Evolutionary conservation across 2,113 vertebrate species (phyloP), one percentile per base, ranked within the genome.

Genomic region (Myrmophylax atrothorax): DNA sequence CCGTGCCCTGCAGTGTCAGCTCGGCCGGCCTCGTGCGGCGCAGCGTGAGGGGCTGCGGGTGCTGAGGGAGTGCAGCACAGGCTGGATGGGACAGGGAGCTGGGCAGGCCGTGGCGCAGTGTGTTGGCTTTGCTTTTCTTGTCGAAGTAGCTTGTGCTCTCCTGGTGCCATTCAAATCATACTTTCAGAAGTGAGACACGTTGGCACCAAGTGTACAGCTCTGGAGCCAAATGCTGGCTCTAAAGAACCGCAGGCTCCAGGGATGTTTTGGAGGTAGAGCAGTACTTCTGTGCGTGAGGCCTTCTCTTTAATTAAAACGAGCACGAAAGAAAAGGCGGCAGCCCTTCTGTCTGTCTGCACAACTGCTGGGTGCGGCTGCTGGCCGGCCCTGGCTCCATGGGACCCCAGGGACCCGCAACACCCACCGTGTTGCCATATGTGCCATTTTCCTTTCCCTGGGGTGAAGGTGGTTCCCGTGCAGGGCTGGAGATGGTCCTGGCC

Each of bases 361-460:
- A 5, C 12, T 56, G 44, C 64, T 47, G 64, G 17, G 49, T 63
- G 55, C 4, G 0, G 90, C 76, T 35, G 55, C 50, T 28, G 76
- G 16, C 33, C 1, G 1, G 35, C 80, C 74, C 35, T 17, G 64
- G 53, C 73, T 68, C 55, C 31, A 1, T 0, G 1, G 17, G 18
- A 25, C 38, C 56, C 18, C 29, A 3, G 9, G 25, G 46, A 73
- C 10, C 64, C 2, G 0, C 49, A 47, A 64, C 52, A 33, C 26
- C 14, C 28, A 0, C 6, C 0, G 6, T 1, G 1, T 10, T 44
- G 76, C 15, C 0, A 0, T 47, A 0, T 3, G 29, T 15, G 29
- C 23, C 6, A 0, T 46, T 47, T 68, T 46, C 14, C 8, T 28
- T 44, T 76, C 18, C 29, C 15, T 4, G 3, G 22, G 37, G 17